Percentiles rank a stretch among this genome's conserved stretches.
phyloP scores from a whole-genome alignment of 2,888 invertebrate species.

The Luffia ferchaultella region DNA sequence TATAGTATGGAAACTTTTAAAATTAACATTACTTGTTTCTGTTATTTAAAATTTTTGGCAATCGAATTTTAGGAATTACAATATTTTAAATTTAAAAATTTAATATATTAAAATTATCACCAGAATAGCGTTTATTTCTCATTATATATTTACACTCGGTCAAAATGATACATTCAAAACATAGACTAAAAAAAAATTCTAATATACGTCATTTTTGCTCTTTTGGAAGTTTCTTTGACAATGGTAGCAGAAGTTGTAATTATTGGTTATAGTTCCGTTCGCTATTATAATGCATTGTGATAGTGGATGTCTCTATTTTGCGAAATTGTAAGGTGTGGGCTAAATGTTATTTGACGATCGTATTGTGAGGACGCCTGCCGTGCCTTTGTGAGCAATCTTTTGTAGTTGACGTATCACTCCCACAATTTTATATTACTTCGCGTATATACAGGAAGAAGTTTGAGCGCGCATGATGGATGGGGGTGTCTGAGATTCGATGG shows the following conservation, averaged over 20 bases:
- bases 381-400: conserved; percentile 38
- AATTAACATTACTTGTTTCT: no score
- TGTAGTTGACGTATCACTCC: conserved; percentile 55
- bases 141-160: no score
- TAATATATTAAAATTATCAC: no score
- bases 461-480: conserved; percentile 15
- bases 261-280: conserved; percentile 51
- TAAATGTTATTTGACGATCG: conserved; percentile 64
- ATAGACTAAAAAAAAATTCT: no score
- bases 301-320: conserved; percentile 57
- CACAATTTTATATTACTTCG: conserved; percentile 44
- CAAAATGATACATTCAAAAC: no score
- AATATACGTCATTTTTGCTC: neutral
- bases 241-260: conserved; percentile 54
- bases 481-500: conserved; percentile 23
- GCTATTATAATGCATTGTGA: conserved; percentile 38
- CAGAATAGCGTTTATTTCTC: no score
- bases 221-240: no score
- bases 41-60: no score
- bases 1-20: no score
- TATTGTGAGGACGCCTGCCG: conserved; percentile 56
- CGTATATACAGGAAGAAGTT: conserved; percentile 39
- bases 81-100: no score
- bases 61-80: no score
- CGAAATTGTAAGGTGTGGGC: conserved; percentile 63